phyloP scores from a whole-genome alignment of 2,888 invertebrate species.

The Boloria euphrosyne region DNA sequence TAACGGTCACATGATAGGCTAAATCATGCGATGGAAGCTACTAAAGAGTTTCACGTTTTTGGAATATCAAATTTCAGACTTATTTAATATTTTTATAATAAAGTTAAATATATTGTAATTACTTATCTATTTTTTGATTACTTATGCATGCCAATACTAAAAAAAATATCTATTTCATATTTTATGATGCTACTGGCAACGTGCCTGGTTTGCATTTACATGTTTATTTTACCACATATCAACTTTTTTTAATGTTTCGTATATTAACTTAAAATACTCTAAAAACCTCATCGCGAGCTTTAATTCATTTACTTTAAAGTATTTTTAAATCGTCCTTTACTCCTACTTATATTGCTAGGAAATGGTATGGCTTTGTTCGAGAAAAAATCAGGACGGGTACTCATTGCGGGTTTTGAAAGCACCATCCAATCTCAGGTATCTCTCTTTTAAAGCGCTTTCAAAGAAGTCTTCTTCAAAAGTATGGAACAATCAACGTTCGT shows the following conservation, averaged over 20 bases:
- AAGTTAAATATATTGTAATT: no score
- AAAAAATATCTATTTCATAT: slow-evolving; percentile 2
- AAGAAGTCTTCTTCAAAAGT: slow-evolving; percentile 20
- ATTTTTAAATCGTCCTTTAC: neutral
- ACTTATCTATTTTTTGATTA: neutral
- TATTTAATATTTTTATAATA: no score
- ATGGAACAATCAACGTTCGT: slow-evolving; percentile 15
- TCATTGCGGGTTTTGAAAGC: slow-evolving; percentile 31
- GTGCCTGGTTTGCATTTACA: slow-evolving; percentile 10
- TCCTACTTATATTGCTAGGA: slow-evolving; percentile 10
- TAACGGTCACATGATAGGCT: slow-evolving; percentile 4
- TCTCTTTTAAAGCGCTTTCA: slow-evolving; percentile 31
- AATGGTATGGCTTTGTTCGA: slow-evolving; percentile 26
- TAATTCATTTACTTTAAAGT: neutral
- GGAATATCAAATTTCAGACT: no score
- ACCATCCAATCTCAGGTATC: slow-evolving; percentile 35
- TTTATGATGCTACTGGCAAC: slow-evolving; percentile 20
- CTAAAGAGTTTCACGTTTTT: no score
- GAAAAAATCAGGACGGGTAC: slow-evolving; percentile 30
- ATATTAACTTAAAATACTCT: no score
- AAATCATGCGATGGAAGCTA: slow-evolving; percentile 11
- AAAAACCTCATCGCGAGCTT: no score
- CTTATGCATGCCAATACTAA: neutral
- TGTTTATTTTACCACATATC: neutral
- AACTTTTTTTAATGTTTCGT: no score